phyloP scores from a whole-genome alignment of 2,797 vertebrate genomes.

The Eulemur albifrons region DNA sequence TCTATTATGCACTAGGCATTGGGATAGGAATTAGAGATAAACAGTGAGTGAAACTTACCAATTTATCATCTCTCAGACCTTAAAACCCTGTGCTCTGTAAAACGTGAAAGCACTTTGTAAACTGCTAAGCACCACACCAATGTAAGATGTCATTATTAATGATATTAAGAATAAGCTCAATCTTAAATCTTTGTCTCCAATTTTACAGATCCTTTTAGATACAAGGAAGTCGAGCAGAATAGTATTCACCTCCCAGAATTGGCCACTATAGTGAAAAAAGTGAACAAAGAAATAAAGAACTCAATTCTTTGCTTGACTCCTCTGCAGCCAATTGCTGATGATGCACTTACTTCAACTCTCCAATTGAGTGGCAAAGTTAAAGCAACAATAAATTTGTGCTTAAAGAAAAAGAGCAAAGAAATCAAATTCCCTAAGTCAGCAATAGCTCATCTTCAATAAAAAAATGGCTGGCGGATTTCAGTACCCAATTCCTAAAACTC shows the following conservation, averaged over 20 bases:
- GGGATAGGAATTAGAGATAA: background rate
- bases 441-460: background rate
- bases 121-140: background rate
- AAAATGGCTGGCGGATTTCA: background rate
- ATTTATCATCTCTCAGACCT: background rate
- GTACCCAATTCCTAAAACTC: background rate
- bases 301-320: background rate
- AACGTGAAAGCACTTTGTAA: background rate
- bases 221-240: background rate
- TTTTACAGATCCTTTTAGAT: background rate
- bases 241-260: background rate
- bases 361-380: background rate
- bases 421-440: background rate
- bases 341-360: constrained; percentile 8
- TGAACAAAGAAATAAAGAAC: background rate
- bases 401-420: constrained; percentile 36
- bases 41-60: background rate
- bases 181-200: background rate
- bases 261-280: background rate
- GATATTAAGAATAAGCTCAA: background rate
- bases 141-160: background rate
- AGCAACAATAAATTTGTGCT: background rate
- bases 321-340: background rate
- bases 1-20: background rate
- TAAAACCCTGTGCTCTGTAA: background rate